Conservation (phyloP, 2,797 vertebrate genomes). For the Austrolebias charrua region DNA sequence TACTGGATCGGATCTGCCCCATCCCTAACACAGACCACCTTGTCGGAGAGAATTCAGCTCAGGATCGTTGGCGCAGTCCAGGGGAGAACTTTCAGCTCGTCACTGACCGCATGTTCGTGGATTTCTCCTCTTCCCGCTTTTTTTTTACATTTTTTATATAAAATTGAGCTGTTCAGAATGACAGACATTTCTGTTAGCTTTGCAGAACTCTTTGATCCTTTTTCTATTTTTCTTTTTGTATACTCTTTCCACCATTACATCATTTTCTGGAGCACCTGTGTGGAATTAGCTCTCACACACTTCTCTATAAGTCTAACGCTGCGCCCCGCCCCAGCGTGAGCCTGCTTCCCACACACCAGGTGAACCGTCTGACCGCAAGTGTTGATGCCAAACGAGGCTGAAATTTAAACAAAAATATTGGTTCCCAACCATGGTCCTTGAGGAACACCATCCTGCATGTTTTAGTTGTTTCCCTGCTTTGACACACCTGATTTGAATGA, state of each 20-base stretch:
- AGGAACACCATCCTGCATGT: no score
- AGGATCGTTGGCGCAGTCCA: slow-evolving; percentile 39
- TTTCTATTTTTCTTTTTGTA: slow-evolving; percentile 24
- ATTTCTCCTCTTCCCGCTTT: neutral
- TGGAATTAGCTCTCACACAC: slow-evolving; percentile 49
- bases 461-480: no score
- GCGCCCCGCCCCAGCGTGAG: slow-evolving; percentile 31
- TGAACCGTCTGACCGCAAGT: no score
- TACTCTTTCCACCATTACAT: slow-evolving; percentile 27
- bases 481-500: no score
- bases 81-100: slow-evolving; percentile 35
- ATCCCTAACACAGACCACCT: slow-evolving; percentile 45
- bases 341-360: slow-evolving; percentile 39
- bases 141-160: neutral
- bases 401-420: no score
- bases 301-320: slow-evolving; percentile 12
- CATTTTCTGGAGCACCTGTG: slow-evolving; percentile 47
- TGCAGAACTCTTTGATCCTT: slow-evolving; percentile 37
- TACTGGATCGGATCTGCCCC: no score
- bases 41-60: slow-evolving; percentile 57
- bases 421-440: no score
- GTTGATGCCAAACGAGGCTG: no score
- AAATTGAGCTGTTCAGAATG: slow-evolving; percentile 42
- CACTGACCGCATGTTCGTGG: slow-evolving; percentile 40
- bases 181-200: slow-evolving; percentile 52